Percentiles rank a stretch among this genome's conserved stretches.
Evolutionary conservation across 2,797 vertebrate genomes (phyloP).

Genomic region (Knipowitschia caucasica): DNA sequence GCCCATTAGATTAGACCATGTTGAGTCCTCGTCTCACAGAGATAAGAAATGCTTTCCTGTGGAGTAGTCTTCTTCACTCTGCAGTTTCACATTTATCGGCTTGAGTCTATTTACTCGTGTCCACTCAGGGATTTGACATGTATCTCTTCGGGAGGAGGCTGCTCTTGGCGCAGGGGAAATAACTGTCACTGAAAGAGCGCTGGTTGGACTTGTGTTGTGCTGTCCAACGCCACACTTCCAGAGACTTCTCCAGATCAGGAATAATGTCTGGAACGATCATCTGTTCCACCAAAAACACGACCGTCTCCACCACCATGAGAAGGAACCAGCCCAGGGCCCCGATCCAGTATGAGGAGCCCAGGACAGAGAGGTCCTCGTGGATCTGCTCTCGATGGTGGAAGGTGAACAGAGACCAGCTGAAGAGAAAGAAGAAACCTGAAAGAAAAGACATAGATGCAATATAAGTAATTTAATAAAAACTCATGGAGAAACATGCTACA

Average conservation of each 20-base stretch:
- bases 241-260: conserved; percentile 59
- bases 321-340: conserved; percentile 70
- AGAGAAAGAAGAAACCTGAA: conserved; percentile 79
- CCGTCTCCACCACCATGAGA: conserved; percentile 45
- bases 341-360: conserved; percentile 72
- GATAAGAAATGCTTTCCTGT: neutral
- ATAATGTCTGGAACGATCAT: conserved; percentile 64
- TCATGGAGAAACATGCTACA: too few relatives aligned
- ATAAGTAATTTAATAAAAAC: too few relatives aligned
- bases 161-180: conserved; percentile 10
- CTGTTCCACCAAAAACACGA: conserved; percentile 64
- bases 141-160: conserved; percentile 27
- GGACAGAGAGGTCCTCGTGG: conserved; percentile 47
- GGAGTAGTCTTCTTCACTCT: conserved; percentile 4
- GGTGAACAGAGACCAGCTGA: conserved; percentile 79
- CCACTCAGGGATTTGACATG: conserved; percentile 51
- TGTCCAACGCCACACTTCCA: conserved; percentile 47
- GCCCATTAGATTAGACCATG: conserved; percentile 13
- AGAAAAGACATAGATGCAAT: conserved; percentile 17
- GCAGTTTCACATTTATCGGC: conserved; percentile 9
- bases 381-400: conserved; percentile 70
- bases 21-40: conserved; percentile 7
- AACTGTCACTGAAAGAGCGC: conserved; percentile 46
- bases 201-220: conserved; percentile 11
- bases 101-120: conserved; percentile 8